Evolutionary conservation across 1,140 invertebrate genomes (phyloP).

Genomic region (Saccostrea glomerata): DNA sequence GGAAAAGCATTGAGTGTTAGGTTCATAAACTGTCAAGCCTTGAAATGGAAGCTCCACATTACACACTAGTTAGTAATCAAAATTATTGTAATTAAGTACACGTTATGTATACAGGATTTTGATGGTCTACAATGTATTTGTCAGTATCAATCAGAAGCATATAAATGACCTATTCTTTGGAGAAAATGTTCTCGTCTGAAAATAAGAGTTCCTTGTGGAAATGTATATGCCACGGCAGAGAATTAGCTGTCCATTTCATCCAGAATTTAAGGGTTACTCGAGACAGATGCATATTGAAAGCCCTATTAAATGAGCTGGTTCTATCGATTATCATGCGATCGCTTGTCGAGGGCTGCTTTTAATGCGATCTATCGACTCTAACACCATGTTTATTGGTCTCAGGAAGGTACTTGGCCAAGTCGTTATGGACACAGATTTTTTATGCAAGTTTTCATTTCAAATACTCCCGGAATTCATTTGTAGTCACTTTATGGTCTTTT

Average conservation of each 20-base stretch:
- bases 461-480: neutral
- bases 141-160: too few relatives aligned
- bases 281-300: neutral
- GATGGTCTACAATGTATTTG: too few relatives aligned
- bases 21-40: too few relatives aligned
- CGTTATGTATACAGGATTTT: too few relatives aligned
- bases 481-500: neutral
- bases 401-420: neutral
- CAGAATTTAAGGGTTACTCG: slow-evolving; percentile 6
- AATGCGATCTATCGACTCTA: neutral
- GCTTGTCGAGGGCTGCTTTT: slow-evolving; percentile 12
- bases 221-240: neutral
- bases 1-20: neutral
- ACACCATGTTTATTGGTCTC: slow-evolving; percentile 16
- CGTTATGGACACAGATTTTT: neutral
- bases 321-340: slow-evolving; percentile 23
- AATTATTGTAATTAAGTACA: too few relatives aligned
- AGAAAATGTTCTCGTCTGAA: neutral
- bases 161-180: too few relatives aligned
- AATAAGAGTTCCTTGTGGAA: neutral
- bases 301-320: neutral
- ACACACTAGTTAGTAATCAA: too few relatives aligned
- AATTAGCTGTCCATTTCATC: neutral
- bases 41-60: too few relatives aligned
- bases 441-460: neutral